phyloP scores from a whole-genome alignment of 2,888 invertebrate genomes.

The Glyphotaelius pellucidus region DNA sequence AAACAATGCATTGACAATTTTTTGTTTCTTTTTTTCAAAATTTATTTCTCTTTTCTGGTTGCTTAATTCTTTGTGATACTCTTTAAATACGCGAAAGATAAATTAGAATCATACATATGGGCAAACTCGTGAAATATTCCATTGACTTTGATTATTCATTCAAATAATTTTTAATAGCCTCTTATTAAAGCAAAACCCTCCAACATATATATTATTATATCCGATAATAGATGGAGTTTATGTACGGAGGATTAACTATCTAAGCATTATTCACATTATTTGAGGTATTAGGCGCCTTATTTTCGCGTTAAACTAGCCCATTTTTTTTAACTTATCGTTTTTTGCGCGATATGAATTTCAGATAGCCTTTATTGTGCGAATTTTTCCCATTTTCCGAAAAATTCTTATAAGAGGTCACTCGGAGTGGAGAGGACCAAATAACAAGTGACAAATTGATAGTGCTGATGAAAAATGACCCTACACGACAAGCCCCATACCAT shows the following conservation, averaged over 20 bases:
- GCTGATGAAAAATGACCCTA: conserved; percentile 42
- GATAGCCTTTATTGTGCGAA: not conserved
- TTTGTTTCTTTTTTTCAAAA: too few relatives aligned
- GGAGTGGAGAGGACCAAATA: conserved; percentile 32
- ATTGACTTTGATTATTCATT: too few relatives aligned
- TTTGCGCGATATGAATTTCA: not conserved
- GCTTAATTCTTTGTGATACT: too few relatives aligned
- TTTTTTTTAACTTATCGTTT: not conserved
- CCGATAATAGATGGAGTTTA: not conserved
- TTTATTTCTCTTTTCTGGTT: too few relatives aligned
- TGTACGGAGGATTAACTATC: too few relatives aligned
- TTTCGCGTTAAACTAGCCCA: not conserved
- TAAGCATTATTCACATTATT: not conserved
- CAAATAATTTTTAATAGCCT: too few relatives aligned
- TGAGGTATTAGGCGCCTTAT: not conserved
- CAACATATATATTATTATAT: too few relatives aligned
- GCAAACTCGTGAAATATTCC: too few relatives aligned
- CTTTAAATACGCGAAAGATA: too few relatives aligned
- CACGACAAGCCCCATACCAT: not conserved
- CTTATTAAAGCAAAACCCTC: too few relatives aligned
- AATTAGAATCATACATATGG: too few relatives aligned
- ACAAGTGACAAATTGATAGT: conserved; percentile 49
- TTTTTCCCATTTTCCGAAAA: not conserved
- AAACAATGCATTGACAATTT: too few relatives aligned
- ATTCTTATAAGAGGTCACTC: conserved; percentile 29